Percentiles rank a stretch among this genome's conserved stretches.
Conservation (phyloP, 2,797 vertebrate genomes). For the Crocodylus rhombifer region DNA sequence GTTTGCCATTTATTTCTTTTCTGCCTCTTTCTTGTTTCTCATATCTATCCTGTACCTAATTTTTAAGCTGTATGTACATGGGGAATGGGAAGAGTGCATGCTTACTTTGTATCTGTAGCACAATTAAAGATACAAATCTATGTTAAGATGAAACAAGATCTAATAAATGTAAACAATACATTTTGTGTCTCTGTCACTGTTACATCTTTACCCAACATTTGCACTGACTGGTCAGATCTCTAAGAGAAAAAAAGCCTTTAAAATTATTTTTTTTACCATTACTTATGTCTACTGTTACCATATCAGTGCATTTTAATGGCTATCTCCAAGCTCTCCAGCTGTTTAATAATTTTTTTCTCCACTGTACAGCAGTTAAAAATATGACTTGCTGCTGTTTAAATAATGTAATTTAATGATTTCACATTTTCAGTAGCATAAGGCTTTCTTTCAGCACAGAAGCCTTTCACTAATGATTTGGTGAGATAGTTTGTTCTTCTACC, state of each 20-base stretch:
- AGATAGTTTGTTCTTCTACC: slow-evolving; percentile 45
- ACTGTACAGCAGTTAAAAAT: slow-evolving; percentile 56
- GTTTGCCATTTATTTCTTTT: slow-evolving; percentile 37
- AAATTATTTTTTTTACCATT: background rate
- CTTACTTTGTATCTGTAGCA: slow-evolving; percentile 6
- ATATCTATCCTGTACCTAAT: slow-evolving; percentile 49
- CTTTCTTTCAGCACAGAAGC: slow-evolving; percentile 46
- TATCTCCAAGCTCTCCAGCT: slow-evolving; percentile 17
- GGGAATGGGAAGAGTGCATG: background rate
- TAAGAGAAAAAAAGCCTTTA: background rate
- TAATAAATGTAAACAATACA: slow-evolving; percentile 46
- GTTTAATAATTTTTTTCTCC: slow-evolving; percentile 48
- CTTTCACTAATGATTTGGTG: slow-evolving; percentile 55
- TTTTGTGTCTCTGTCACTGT: background rate
- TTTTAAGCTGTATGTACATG: slow-evolving; percentile 33
- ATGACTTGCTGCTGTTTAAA: slow-evolving; percentile 39
- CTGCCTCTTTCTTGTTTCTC: slow-evolving; percentile 54
- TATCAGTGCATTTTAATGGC: slow-evolving; percentile 40
- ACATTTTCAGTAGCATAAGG: slow-evolving; percentile 34
- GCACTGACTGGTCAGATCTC: slow-evolving; percentile 16
- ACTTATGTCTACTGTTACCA: slow-evolving; percentile 13
- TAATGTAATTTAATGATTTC: slow-evolving; percentile 65
- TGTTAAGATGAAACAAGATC: slow-evolving; percentile 41
- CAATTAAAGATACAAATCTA: slow-evolving; percentile 58
- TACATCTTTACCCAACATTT: slow-evolving; percentile 13